These are phyloP conservation scores for Aphis craccivora DNA, from an alignment of 1,140 invertebrate species.

Conservation along the genomic window DNA sequence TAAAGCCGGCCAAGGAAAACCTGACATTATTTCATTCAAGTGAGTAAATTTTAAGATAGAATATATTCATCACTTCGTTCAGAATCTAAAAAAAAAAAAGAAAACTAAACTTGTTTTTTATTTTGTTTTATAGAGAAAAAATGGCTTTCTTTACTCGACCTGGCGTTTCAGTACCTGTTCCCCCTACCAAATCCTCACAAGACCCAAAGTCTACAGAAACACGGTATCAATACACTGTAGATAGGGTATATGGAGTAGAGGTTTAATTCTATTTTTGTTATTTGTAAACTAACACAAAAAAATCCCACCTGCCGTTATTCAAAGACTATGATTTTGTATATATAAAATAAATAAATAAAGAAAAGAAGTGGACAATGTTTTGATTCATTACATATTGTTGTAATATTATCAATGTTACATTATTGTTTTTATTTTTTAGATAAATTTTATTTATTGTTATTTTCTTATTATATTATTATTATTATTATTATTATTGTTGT, in stretches of 20 bases:
- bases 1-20: conserved; percentile 85
- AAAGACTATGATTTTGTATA: conserved; percentile 48
- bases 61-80: too few species aligned
- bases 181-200: conserved; percentile 62
- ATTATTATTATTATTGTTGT: conserved; percentile 49
- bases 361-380: conserved; percentile 38
- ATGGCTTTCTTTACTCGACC: conserved; percentile 92
- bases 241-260: conserved; percentile 74
- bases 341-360: conserved; percentile 40
- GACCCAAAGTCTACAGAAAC: conserved; percentile 65
- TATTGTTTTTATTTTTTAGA: conserved; percentile 55
- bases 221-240: conserved; percentile 74
- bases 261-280: conserved; percentile 63
- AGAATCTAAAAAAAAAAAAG: too few species aligned
- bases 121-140: conserved; percentile 78
- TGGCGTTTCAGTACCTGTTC: conserved; percentile 77
- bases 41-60: conserved; percentile 67
- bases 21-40: conserved; percentile 92
- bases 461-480: conserved; percentile 47
- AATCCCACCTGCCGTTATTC: conserved; percentile 56
- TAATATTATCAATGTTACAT: conserved; percentile 55
- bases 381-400: conserved; percentile 43
- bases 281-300: conserved; percentile 46
- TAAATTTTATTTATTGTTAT: conserved; percentile 57
- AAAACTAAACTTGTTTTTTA: neutral